Base-by-base conservation (phyloP, 2,113 vertebrate genomes). In the Ahaetulla prasina region DNA sequence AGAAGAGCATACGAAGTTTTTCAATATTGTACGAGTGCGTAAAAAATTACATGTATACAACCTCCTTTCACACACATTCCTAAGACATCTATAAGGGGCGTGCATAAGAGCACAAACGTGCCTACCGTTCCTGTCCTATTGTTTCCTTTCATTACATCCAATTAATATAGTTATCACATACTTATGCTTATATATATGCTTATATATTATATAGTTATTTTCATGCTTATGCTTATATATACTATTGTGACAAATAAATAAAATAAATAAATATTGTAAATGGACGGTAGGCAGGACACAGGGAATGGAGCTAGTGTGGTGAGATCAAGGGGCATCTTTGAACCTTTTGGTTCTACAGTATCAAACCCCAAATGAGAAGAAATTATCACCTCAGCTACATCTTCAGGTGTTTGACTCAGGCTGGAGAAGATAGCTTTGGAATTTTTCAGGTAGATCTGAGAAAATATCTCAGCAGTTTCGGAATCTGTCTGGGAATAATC, bases 361-460 rank as follows among this genome's bases (percentile, higher is more conserved):
- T 80, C 68, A 80, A 20, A 39, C 2, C 16, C 68, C 68, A 80
- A 3, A 18, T 80, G 39, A 80, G 68, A 39, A 35, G 18, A 22
- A 39, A 39, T 8, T 52, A 2, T 94, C 91, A 98, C 98, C 97
- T 97, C 98, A 1, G 97, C 98, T 0, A 97, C 93, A 89, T 98
- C 97, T 55, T 98, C 97, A 0, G 98, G 98, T 1, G 94, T 98
- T 95, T 98, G 98, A 7, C 98, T 98, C 92, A 97, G 93, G 53
- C 96, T 95, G 94, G 98, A 94, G 4, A 98, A 98, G 91, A 98
- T 96, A 25, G 97, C 96, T 8, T 95, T 92, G 39, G 97, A 97
- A 86, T 95, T 98, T 35, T 97, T 96, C 91, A 98, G 96, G 92
- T 98, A 98, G 94, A 98, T 87, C 1, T 98, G 95, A 74, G 97